Percentiles rank a stretch among this genome's conserved stretches.
phyloP scores from a whole-genome alignment of 2,797 vertebrate species.

The Myotis myotis region DNA sequence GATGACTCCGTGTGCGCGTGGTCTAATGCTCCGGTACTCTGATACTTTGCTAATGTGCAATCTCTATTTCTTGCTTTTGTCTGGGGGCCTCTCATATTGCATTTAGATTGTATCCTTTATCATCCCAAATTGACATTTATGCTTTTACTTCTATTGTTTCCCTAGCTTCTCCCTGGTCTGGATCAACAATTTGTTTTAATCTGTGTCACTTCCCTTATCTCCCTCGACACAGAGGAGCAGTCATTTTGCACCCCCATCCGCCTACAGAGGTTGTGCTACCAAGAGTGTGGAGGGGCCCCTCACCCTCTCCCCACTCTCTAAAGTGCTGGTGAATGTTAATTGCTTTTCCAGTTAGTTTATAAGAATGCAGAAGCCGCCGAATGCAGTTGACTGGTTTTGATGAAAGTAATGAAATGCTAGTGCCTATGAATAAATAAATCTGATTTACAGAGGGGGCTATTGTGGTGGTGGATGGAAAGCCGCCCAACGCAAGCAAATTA shows the following conservation, averaged over 20 bases:
- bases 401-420: conserved; percentile 83
- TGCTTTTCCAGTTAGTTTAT: conserved; percentile 84
- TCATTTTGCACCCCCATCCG: conserved; percentile 79
- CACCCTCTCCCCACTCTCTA: conserved; percentile 68
- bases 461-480: conserved; percentile 68
- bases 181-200: conserved; percentile 91
- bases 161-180: conserved; percentile 85
- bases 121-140: conserved; percentile 93
- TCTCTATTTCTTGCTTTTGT: conserved; percentile 89
- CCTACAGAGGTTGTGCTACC: conserved; percentile 81
- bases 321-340: conserved; percentile 81
- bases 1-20: conserved; percentile 74
- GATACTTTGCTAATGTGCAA: conserved; percentile 85
- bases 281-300: conserved; percentile 63
- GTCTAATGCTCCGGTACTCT: conserved; percentile 74
- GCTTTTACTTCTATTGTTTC: conserved; percentile 92
- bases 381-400: conserved; percentile 81
- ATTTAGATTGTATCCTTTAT: conserved; percentile 93
- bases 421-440: conserved; percentile 85
- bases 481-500: conserved; percentile 76
- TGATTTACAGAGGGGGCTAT: conserved; percentile 79
- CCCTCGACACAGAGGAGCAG: conserved; percentile 84
- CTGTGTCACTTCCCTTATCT: conserved; percentile 88
- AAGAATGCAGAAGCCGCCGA: conserved; percentile 75
- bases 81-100: conserved; percentile 91